These are phyloP conservation scores for Lepilemur ruficaudatus DNA, from an alignment of 2,797 vertebrate species.

Conservation along the genomic window DNA sequence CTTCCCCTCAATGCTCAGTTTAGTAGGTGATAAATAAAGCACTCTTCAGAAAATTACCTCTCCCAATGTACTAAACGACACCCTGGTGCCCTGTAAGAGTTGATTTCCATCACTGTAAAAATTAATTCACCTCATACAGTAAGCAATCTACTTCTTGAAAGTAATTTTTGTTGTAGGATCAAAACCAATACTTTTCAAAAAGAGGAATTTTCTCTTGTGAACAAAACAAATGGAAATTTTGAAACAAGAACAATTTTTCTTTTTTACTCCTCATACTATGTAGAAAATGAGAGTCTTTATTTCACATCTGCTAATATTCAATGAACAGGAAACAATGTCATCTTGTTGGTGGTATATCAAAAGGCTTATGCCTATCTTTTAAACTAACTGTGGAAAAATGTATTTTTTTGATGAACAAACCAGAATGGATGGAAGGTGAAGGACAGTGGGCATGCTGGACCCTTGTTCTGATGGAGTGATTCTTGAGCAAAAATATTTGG, in stretches of 20 bases:
- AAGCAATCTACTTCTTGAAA: constrained; percentile 49
- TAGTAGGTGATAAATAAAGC: constrained; percentile 45
- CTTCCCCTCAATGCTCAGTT: constrained; percentile 8
- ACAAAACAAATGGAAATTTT: not conserved
- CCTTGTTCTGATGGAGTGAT: not conserved
- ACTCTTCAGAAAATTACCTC: constrained; percentile 53
- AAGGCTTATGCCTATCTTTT: not conserved
- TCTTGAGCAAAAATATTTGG: not conserved
- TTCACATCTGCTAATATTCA: not conserved
- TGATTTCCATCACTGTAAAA: constrained; percentile 64
- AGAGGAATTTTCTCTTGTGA: not conserved
- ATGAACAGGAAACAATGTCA: not conserved
- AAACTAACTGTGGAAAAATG: not conserved
- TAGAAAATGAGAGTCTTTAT: constrained; percentile 15
- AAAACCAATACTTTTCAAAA: constrained; percentile 45
- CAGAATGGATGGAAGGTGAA: not conserved
- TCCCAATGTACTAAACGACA: not conserved
- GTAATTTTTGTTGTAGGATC: constrained; percentile 51
- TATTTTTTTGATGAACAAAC: not conserved
- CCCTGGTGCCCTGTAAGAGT: constrained; percentile 57
- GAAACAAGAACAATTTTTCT: not conserved
- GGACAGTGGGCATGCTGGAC: not conserved
- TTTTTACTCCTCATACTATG: not conserved
- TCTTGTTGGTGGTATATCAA: not conserved
- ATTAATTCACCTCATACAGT: constrained; percentile 61